Evolutionary conservation across 2,797 vertebrate genomes (phyloP).

Genomic region (Sebastes goodei): DNA sequence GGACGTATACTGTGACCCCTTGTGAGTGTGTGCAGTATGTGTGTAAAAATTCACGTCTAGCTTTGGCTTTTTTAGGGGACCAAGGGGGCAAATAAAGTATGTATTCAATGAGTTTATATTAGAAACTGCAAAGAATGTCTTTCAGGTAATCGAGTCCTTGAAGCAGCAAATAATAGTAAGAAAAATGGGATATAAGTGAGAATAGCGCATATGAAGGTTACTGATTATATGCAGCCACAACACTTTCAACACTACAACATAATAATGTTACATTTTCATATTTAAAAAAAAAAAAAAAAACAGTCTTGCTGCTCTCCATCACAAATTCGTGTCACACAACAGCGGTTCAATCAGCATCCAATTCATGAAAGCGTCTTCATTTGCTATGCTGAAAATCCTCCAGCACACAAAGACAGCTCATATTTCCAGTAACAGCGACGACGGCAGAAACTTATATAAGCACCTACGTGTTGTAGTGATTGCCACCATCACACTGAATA

Average conservation of each 20-base stretch:
- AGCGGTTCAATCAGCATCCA: conserved; percentile 51
- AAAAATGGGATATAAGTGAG: conserved; percentile 21
- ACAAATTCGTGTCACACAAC: conserved; percentile 47
- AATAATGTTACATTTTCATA: conserved; percentile 39
- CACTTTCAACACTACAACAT: conserved; percentile 38
- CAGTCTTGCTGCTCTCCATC: conserved; percentile 22
- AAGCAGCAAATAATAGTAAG: conserved; percentile 11
- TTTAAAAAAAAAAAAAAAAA: conserved; percentile 23
- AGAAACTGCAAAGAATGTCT: conserved; percentile 17
- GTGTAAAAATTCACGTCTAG: not conserved
- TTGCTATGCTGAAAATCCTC: conserved; percentile 37
- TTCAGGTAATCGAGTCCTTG: conserved; percentile 7
- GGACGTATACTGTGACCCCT: not conserved
- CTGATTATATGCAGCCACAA: conserved; percentile 28
- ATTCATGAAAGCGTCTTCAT: conserved; percentile 43
- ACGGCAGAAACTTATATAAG: conserved; percentile 5
- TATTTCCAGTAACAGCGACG: conserved; percentile 10
- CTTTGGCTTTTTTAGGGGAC: not conserved
- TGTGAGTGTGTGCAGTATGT: not conserved
- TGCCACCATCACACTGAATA: not conserved
- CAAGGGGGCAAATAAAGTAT: not conserved
- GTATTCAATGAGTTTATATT: not conserved
- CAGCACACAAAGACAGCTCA: conserved; percentile 1
- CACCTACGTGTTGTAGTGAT: not conserved
- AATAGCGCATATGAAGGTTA: conserved; percentile 31